Base-by-base conservation (phyloP, 1,140 invertebrate genomes). In the Drosophila mauritiana region DNA sequence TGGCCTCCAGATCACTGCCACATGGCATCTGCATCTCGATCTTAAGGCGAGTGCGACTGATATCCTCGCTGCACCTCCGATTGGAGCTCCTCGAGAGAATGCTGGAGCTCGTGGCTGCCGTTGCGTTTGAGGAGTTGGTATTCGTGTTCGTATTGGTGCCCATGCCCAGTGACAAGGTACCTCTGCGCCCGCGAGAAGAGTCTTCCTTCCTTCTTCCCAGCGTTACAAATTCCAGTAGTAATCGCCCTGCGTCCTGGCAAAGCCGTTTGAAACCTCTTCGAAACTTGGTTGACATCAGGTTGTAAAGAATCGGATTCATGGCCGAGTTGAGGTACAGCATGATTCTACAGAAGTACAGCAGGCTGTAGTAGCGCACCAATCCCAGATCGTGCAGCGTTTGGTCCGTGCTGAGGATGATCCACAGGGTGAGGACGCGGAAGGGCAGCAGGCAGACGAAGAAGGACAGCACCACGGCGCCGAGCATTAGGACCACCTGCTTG, bases 241-340 rank as follows among this genome's bases (percentile, higher is more conserved):
- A 82, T 10, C 55, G 42, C 7, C 74, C 80, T 4, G 57, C 69
- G 40, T 73, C 68, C 45, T 75, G 95, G 93, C 45, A 96, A 10
- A 97, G 80, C 51, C 94, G 95, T 8, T 95, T 92, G 80, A 98
- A 98, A 0, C 97, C 97, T 15, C 95, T 95, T 11, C 97, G 94
- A 93, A 98, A 98, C 92, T 98, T 98, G 0, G 96, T 97, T n/a
- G 97, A 97, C 96, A 97, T 97, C 12, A 97, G 93, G 91, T 97
- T 97, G 92, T 98, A 98, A 13, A 98, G 93, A 75, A 98, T 97
- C 4, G 97, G 97, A 93, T 98, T 98, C 61, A 98, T 95, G 25
- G 97, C 97, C 5, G 97, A 97, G 91, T 98, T 98, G 17, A 98
- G 94, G 92, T 98, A 97, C 15, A 97, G 92, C 96, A 98, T 97